Evolutionary conservation across 2,113 vertebrate genomes (phyloP).

Genomic region (Chloropsis cyanopogon): DNA sequence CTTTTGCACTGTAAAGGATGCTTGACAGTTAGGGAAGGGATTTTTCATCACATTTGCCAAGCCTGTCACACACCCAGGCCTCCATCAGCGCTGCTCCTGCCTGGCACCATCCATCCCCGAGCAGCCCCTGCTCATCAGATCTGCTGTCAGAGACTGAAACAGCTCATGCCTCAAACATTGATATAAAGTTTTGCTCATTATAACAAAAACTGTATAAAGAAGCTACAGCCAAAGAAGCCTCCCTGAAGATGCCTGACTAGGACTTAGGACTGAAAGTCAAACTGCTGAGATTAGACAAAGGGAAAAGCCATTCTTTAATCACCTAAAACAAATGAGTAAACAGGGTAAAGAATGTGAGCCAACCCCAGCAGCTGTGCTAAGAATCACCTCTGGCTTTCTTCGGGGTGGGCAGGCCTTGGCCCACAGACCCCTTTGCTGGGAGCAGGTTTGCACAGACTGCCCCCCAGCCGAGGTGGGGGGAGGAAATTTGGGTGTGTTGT

Average conservation of each 20-base stretch:
- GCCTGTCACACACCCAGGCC: rapidly evolving
- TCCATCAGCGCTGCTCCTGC: background rate
- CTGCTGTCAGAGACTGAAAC: background rate
- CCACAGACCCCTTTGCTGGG: background rate
- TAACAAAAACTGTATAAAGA: background rate
- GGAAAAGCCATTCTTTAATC: background rate
- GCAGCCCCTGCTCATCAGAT: rapidly evolving
- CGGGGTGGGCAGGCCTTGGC: rapidly evolving
- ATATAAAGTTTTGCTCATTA: background rate
- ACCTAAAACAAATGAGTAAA: background rate
- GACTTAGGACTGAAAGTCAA: background rate
- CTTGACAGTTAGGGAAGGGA: background rate
- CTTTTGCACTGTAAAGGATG: background rate
- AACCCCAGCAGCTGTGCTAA: background rate
- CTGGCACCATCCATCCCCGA: rapidly evolving
- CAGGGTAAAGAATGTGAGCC: background rate
- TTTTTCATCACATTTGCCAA: background rate
- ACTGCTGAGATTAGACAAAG: background rate
- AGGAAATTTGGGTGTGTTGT: background rate
- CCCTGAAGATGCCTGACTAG: background rate
- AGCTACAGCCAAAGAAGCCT: background rate
- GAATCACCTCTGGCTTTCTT: background rate
- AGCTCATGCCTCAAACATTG: background rate
- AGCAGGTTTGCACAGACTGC: background rate
- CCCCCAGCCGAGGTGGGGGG: rapidly evolving